Conservation (phyloP, 2,113 vertebrate genomes). For the Myxocyprinus asiaticus region DNA sequence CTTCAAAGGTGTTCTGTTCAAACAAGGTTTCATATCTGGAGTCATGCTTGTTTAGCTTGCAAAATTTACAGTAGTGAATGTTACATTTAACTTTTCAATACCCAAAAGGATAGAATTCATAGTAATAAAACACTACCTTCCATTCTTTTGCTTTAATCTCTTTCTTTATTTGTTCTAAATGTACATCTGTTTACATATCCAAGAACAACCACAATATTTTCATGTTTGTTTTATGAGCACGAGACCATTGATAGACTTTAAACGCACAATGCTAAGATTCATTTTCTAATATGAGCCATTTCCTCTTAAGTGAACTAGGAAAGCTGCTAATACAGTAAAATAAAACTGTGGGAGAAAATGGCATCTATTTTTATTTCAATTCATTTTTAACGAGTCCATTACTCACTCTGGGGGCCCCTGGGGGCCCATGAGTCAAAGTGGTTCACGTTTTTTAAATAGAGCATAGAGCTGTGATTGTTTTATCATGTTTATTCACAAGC, state of each 20-base stretch:
- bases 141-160: not conserved
- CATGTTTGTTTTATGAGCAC: not conserved
- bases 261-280: too few relatives aligned
- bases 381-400: constrained; percentile 67
- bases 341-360: constrained; percentile 43
- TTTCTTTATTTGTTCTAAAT: not conserved
- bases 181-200: not conserved
- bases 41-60: not conserved
- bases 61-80: not conserved
- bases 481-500: constrained; percentile 80
- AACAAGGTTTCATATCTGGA: constrained; percentile 10
- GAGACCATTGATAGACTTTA: not conserved
- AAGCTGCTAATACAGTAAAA: constrained; percentile 6
- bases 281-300: too few relatives aligned
- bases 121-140: not conserved
- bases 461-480: constrained; percentile 72
- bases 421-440: constrained; percentile 54
- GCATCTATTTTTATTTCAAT: constrained; percentile 62
- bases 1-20: constrained; percentile 29
- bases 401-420: constrained; percentile 49
- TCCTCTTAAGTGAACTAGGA: not conserved
- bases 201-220: not conserved
- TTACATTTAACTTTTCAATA: not conserved
- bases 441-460: constrained; percentile 69
- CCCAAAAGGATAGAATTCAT: not conserved